Base-by-base conservation (phyloP, 2,888 invertebrate genomes). In the Philopedon plagiatum region DNA sequence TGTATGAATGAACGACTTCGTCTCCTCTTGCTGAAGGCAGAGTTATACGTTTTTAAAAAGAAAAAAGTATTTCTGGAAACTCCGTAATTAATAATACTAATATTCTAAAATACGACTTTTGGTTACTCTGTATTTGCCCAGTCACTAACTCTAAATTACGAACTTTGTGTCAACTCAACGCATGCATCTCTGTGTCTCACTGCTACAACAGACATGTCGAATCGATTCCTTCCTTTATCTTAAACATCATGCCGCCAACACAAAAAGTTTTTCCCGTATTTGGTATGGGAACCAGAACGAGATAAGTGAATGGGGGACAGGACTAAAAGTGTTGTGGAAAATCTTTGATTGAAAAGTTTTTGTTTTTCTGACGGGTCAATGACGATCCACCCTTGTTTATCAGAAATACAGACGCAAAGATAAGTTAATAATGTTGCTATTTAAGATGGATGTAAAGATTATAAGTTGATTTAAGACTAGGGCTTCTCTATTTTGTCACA, bases 291-390 rank as follows among this genome's bases (percentile, higher is more conserved):
- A 61, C 46, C 44, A 61, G 46, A 61, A 44, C 61, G 44, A 61
- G 61, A 61, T 61, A 61, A 61, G 29, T 41, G 41, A 44, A 46
- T 32, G 34, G 63, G 63, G 63, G 49, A 37, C 51, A 51, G 49
- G 26, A 21, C 51, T 63, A 21, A 63, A 49, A 63, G 63, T 63
- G 51, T 63, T 63, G 63, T 15, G 46, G 19, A 61, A 51, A 63
- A 26, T 51, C 63, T 63, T 51, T 63, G 63, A 62, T 62, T 49
- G 62, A 62, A 63, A 63, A 63, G 51, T 63, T 63, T 51, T 51
- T 63, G 46, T 62, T 46, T 51, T 51, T 26, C n/a, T 37, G 41
- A 15, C 21, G 37, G 39, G 23, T 58, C 23, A 23, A 39, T 39
- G 32, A 32, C 23, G 21, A 41, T 46, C 32, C 15, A 29, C 46